Percentiles rank a stretch among this genome's conserved stretches.
Evolutionary conservation across 2,797 vertebrate genomes (phyloP).

Genomic region (Falco columbarius): DNA sequence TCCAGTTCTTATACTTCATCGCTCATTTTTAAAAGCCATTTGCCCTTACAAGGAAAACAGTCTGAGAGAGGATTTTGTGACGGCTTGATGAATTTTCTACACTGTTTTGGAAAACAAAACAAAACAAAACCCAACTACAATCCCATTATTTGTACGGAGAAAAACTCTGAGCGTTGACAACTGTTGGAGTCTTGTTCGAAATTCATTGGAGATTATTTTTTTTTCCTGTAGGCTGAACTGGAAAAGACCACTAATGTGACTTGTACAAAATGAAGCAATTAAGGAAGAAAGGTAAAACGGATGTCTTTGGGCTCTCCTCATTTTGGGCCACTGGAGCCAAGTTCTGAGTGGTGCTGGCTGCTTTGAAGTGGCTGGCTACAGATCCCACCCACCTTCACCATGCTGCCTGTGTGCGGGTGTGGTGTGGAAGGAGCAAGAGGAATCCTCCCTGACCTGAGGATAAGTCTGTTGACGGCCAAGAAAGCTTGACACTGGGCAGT

Average conservation of each 20-base stretch:
- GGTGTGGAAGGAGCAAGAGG: neutral
- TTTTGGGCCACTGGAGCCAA: neutral
- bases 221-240: neutral
- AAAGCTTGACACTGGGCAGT: neutral
- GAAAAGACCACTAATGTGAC: neutral
- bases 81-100: neutral
- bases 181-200: neutral
- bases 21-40: neutral
- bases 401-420: neutral
- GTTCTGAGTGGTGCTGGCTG: neutral
- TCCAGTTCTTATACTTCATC: neutral
- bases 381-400: rapidly evolving
- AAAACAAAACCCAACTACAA: neutral
- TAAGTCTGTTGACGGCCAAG: neutral
- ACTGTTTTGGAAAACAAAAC: neutral
- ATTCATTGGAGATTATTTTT: neutral
- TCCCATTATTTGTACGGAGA: neutral
- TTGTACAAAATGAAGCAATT: neutral
- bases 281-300: neutral
- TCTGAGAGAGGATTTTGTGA: neutral
- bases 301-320: neutral
- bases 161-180: neutral
- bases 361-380: neutral
- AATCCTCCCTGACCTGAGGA: neutral
- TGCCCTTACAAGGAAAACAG: neutral